Evolutionary conservation across 2,113 vertebrate species (phyloP).

Genomic region (Suricata suricatta): DNA sequence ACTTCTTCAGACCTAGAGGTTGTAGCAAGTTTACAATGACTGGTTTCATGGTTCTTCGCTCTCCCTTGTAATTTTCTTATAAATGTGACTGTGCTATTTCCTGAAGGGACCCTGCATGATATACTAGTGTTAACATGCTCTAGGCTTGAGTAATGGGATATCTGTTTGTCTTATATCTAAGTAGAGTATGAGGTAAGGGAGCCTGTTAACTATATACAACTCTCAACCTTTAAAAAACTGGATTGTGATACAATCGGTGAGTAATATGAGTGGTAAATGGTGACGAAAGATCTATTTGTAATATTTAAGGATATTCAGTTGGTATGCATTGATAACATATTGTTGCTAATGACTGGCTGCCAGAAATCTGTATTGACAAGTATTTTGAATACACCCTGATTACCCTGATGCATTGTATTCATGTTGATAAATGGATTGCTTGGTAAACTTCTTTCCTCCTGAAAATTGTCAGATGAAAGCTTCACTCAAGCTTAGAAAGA

Average conservation of each 20-base stretch:
- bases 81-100: neutral
- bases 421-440: neutral
- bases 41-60: neutral
- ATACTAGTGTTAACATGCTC: neutral
- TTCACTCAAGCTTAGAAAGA: neutral
- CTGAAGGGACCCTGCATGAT: neutral
- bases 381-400: neutral
- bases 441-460: neutral
- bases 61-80: neutral
- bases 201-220: neutral
- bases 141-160: neutral
- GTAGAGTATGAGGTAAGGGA: neutral
- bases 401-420: neutral
- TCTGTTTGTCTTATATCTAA: neutral
- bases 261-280: neutral
- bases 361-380: neutral
- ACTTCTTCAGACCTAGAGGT: neutral
- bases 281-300: neutral
- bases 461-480: neutral
- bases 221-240: neutral
- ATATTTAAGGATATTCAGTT: neutral
- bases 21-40: neutral
- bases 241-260: neutral
- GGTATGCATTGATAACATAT: neutral
- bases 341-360: neutral